Evolutionary conservation across 2,888 invertebrate genomes (phyloP).

Genomic region (Synanthedon myopaeformis): DNA sequence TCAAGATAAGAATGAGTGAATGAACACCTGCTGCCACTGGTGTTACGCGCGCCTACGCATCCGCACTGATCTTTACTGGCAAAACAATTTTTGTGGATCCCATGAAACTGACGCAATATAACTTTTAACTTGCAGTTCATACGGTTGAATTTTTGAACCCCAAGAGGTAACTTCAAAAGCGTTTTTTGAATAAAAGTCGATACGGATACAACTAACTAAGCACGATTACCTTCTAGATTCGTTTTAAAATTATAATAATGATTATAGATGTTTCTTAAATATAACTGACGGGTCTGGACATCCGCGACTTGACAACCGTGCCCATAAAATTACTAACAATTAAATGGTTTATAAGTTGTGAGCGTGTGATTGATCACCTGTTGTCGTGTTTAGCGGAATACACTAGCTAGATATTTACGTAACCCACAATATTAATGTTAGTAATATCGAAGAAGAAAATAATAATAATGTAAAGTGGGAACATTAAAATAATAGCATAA

Average conservation of each 20-base stretch:
- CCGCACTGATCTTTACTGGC: conserved; percentile 27
- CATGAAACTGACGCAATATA: conserved; percentile 14
- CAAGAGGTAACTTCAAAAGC: conserved; percentile 15
- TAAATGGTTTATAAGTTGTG: background rate
- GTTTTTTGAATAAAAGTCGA: conserved; percentile 35
- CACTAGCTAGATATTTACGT: no score
- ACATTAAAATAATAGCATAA: no score
- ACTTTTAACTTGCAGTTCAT: conserved; percentile 19
- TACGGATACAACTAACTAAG: conserved; percentile 37
- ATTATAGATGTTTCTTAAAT: conserved; percentile 58
- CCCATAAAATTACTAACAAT: background rate
- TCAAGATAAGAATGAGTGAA: conserved; percentile 69
- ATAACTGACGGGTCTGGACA: conserved; percentile 47
- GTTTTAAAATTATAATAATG: conserved; percentile 63
- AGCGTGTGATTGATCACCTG: background rate
- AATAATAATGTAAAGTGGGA: no score
- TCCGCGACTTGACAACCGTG: conserved; percentile 31
- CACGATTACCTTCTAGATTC: conserved; percentile 54
- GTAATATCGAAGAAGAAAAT: no score
- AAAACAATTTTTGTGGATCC: conserved; percentile 33
- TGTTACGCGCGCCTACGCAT: conserved; percentile 64
- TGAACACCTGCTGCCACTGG: conserved; percentile 67
- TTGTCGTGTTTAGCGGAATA: background rate
- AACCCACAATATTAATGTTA: no score
- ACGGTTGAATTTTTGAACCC: conserved; percentile 29